phyloP scores from a whole-genome alignment of 1,140 invertebrate genomes.

The Centruroides sculpturatus region DNA sequence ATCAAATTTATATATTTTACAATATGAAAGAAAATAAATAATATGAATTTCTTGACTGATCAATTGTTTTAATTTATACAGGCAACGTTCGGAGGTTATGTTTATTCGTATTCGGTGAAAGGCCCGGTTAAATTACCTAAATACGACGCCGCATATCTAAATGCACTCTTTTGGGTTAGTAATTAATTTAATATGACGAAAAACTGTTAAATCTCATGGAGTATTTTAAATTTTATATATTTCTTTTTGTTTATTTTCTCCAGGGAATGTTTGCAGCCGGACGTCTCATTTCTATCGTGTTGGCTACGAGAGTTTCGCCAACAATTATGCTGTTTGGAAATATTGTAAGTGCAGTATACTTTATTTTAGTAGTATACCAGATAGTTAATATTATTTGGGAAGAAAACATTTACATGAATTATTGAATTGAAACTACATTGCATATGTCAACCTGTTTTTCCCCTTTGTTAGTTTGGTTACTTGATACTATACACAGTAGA shows the following conservation, averaged over 20 bases:
- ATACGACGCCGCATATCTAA: conserved; percentile 33
- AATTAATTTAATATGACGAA: too few relatives aligned
- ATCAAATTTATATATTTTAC: neutral
- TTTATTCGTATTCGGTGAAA: conserved; percentile 36
- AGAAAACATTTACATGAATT: too few relatives aligned
- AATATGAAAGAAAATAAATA: neutral
- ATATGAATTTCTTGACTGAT: neutral
- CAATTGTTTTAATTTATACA: conserved; percentile 17
- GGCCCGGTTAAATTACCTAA: conserved; percentile 27
- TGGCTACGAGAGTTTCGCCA: conserved; percentile 32
- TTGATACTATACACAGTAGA: too few relatives aligned
- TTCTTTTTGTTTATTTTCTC: conserved; percentile 6
- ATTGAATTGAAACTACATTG: too few relatives aligned
- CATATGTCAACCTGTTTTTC: neutral
- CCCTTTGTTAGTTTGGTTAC: neutral
- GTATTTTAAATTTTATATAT: neutral
- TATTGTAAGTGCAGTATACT: conserved; percentile 36
- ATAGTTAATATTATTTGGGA: too few relatives aligned
- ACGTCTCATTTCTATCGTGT: conserved; percentile 30
- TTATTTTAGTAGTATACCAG: too few relatives aligned
- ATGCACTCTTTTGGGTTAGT: conserved; percentile 35
- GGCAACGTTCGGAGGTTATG: conserved; percentile 37
- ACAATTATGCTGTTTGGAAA: conserved; percentile 35
- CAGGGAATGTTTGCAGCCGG: conserved; percentile 36
- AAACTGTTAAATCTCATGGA: neutral